Percentiles rank a stretch among this genome's conserved stretches.
phyloP scores from a whole-genome alignment of 2,113 vertebrate species.

The Galeopterus variegatus region DNA sequence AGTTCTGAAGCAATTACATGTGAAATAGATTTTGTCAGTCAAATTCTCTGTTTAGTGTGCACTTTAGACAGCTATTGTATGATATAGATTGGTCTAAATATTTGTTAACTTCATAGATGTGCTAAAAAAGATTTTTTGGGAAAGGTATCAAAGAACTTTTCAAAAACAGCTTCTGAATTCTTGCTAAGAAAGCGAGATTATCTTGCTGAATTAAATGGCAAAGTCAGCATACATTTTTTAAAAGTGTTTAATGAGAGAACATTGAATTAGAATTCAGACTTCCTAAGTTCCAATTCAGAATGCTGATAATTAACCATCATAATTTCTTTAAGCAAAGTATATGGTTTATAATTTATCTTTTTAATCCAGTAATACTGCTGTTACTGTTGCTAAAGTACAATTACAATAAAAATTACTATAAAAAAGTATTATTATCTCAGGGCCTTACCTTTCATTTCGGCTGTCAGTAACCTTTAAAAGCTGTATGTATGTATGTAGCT shows the following conservation, averaged over 20 bases:
- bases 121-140: neutral
- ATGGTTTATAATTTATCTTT: neutral
- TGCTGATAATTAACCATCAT: slow-evolving; percentile 24
- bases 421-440: neutral
- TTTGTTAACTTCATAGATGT: neutral
- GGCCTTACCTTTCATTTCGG: neutral
- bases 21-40: slow-evolving; percentile 10
- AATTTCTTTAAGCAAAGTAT: slow-evolving; percentile 47
- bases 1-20: neutral
- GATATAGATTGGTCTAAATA: slow-evolving; percentile 20
- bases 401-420: neutral
- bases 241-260: neutral
- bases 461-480: neutral
- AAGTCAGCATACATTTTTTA: neutral
- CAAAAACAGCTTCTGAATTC: neutral
- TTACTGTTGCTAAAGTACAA: neutral
- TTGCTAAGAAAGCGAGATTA: neutral
- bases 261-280: slow-evolving; percentile 57
- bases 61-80: neutral
- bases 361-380: neutral
- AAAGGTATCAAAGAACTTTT: neutral
- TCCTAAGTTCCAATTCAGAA: slow-evolving; percentile 22
- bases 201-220: neutral
- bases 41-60: neutral
- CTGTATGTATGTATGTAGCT: neutral